A percentile compares a stretch with the other conserved stretches of the same genome.
Evolutionary conservation across 2,113 vertebrate genomes (phyloP).

Genomic region (Caretta caretta): DNA sequence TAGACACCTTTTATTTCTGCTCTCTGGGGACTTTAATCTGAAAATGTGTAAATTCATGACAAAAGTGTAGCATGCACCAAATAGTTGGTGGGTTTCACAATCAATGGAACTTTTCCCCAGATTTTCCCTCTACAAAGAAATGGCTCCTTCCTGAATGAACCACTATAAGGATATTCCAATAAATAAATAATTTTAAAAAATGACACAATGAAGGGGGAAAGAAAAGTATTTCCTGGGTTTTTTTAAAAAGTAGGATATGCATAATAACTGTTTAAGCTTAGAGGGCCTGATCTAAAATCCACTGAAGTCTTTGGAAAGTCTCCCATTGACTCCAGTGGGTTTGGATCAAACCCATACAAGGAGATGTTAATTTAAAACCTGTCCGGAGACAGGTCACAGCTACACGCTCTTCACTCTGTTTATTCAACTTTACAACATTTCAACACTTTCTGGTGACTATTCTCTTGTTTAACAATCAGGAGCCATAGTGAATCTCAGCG

Average conservation of each 20-base stretch:
- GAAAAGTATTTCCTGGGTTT: not conserved
- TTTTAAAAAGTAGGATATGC: not conserved
- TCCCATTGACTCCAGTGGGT: not conserved
- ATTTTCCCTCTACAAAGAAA: not conserved
- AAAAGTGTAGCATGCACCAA: constrained; percentile 12
- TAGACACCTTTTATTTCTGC: constrained; percentile 43
- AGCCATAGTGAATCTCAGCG: not conserved
- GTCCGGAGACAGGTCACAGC: not conserved
- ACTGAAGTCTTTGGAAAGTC: not conserved
- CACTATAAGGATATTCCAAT: not conserved
- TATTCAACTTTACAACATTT: not conserved
- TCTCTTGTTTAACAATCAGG: not conserved
- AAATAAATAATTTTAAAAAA: not conserved
- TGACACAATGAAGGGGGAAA: not conserved
- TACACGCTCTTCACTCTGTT: not conserved
- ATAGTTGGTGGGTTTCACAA: constrained; percentile 1
- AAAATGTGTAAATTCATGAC: constrained; percentile 13
- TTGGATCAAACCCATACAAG: not conserved
- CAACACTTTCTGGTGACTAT: not conserved
- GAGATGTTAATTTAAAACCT: not conserved
- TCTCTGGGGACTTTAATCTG: not conserved
- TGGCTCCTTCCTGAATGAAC: not conserved
- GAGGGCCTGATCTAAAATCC: not conserved
- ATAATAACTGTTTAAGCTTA: not conserved
- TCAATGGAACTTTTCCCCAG: constrained; percentile 21